Base-by-base conservation (phyloP, 2,888 invertebrate genomes). In the Harpalus rufipes region DNA sequence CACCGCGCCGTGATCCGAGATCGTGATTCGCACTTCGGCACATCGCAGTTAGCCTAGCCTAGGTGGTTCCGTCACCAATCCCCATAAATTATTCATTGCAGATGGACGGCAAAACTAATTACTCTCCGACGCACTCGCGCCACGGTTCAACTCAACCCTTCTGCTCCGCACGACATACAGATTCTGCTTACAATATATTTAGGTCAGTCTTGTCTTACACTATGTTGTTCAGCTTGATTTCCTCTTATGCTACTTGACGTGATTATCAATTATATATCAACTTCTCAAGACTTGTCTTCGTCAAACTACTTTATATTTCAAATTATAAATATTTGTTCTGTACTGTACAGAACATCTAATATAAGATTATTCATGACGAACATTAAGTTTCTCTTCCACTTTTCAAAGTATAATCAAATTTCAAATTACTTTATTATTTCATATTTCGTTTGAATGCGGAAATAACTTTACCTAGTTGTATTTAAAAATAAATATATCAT, bases 41-140 rank as follows among this genome's bases (percentile, higher is more conserved):
- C 68, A 68, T 81, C 68, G 65, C 44, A 72, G 56, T 44, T 72
- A 63, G 65, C 32, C 3, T 32, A 32, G 32, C 32, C 32, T 32
- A 32, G 32, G 32, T 32, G 32, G 32, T 5, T 32, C 32, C 41
- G 68, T 81, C 81, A 81, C 68, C 68, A 81, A 65, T 59, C 58
- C 32, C 76, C 59, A 83, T 83, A 83, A 83, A 83, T 83, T 83
- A 83, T 83, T 83, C 83, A 83, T 83, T 83, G 74, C 83, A 83
- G 74, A 83, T 41, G 83, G 74, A 83, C 81, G 65, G 81, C 83
- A 83, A 83, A 83, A 74, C 83, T 76, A 84, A 84, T 76, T 84
- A 84, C 44, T 74, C 74, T 51, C 16, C 25, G 25, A 65, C 81
- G 14, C 81, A 65, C 51, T 68, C 7, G n/a, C 39, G 12, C 41